Conservation (phyloP, 2,888 invertebrate species). For the Polyploca ridens region DNA sequence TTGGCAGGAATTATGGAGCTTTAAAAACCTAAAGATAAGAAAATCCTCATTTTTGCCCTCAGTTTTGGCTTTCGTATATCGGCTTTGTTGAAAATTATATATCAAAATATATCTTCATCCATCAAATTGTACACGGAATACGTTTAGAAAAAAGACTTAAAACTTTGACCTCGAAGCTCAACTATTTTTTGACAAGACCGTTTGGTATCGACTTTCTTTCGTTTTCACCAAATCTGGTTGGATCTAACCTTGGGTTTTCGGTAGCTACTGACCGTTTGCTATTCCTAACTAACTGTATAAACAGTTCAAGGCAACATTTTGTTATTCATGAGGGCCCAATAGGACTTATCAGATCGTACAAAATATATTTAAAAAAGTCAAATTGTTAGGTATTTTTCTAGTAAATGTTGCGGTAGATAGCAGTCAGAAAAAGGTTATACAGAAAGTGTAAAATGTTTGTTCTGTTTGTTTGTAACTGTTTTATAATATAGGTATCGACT, state of each 20-base stretch:
- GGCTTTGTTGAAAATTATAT: too few relatives aligned
- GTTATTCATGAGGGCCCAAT: slow-evolving; percentile 68
- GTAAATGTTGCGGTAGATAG: slow-evolving; percentile 17
- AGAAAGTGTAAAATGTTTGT: too few relatives aligned
- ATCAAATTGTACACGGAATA: too few relatives aligned
- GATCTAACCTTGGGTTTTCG: slow-evolving; percentile 61
- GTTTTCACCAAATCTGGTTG: slow-evolving; percentile 31
- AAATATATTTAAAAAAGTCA: slow-evolving; percentile 36
- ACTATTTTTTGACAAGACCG: slow-evolving; percentile 5
- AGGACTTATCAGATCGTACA: slow-evolving; percentile 65
- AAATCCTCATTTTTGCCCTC: too few relatives aligned
- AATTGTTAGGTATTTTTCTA: slow-evolving; percentile 32
- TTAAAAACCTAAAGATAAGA: too few relatives aligned
- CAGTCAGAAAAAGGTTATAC: neutral
- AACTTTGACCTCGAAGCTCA: neutral
- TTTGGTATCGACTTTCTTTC: slow-evolving; percentile 18
- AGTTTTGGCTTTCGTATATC: too few relatives aligned
- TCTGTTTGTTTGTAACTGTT: too few relatives aligned
- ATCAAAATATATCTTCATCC: too few relatives aligned
- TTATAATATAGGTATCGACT: too few relatives aligned
- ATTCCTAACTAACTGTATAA: slow-evolving; percentile 35
- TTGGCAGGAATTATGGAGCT: too few relatives aligned
- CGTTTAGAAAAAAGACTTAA: neutral
- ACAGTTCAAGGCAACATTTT: slow-evolving; percentile 71
- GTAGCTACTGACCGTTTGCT: slow-evolving; percentile 41